Conservation (phyloP, 2,888 invertebrate species). For the Tuta absoluta region DNA sequence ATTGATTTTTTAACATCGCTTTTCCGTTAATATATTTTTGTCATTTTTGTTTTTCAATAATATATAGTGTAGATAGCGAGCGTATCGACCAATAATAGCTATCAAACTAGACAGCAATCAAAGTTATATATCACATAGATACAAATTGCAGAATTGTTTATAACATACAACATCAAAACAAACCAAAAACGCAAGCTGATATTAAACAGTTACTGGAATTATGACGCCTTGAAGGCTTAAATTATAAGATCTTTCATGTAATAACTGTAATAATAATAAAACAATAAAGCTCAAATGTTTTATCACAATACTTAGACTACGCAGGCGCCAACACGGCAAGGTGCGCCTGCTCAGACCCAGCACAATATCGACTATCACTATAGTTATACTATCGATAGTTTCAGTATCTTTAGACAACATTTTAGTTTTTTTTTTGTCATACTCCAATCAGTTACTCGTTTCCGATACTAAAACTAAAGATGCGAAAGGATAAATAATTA, state of each 20-base stretch:
- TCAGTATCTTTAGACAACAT: not conserved
- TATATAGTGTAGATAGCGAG: slow-evolving; percentile 7
- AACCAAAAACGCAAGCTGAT: too few relatives aligned
- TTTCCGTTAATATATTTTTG: not conserved
- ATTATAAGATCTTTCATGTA: not conserved
- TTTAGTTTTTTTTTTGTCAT: not conserved
- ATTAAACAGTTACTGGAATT: not conserved
- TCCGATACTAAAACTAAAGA: not conserved
- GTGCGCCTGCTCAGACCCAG: not conserved
- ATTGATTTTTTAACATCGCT: not conserved
- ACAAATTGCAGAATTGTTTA: not conserved
- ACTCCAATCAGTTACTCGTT: slow-evolving; percentile 1
- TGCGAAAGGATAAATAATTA: not conserved
- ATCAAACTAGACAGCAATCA: slow-evolving; percentile 31
- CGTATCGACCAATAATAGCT: not conserved
- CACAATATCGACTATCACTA: slow-evolving; percentile 5
- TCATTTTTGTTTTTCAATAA: not conserved
- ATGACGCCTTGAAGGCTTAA: not conserved
- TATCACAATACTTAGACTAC: slow-evolving; percentile 56
- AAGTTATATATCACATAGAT: slow-evolving; percentile 1
- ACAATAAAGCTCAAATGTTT: slow-evolving; percentile 52
- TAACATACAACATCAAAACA: not conserved
- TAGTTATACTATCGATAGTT: slow-evolving; percentile 2
- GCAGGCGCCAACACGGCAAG: slow-evolving; percentile 5
- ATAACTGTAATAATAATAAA: slow-evolving; percentile 28